Evolutionary conservation across 2,113 vertebrate species (phyloP), one percentile per base, ranked within the genome.

Genomic region (Daphoenositta chrysoptera): DNA sequence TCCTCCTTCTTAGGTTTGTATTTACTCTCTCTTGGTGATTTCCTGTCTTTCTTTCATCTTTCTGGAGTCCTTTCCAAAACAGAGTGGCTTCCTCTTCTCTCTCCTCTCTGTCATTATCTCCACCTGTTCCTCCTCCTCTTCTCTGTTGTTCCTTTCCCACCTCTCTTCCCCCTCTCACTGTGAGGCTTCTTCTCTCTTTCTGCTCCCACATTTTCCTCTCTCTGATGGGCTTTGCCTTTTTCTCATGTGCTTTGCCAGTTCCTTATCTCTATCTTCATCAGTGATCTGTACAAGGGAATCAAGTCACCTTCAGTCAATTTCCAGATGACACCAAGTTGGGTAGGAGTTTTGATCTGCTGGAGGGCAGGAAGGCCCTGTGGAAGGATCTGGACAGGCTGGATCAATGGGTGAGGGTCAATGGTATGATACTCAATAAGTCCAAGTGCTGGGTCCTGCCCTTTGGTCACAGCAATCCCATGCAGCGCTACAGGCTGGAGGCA

Each of bases 341-440:
- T 3, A 4, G 26, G 19, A n/a, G 4, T 37, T 22, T 56, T 51
- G 37, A 56, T 57, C 15, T 86, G 4, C 39, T 53, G 26, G 17
- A 61, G 12, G 13, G n/a, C 17, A n/a, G 47, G 13, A 58, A 44
- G 44, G 18, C 15, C 33, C 18, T 87, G 4, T 18, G 44, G 47
- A 57, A 47, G 18, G 21, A 39, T 68, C 31, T 51, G 17, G 21
- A 28, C 23, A 37, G 27, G 4, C n/a, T 82, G 58, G 53, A 82
- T 57, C 0, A 0, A 39, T 85, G n/a, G 48, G n/a, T 54, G 2
- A 1, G 42, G 31, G 35, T 7, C 4, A 35, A 0, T 5, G 23
- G 17, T 31, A 8, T 48, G 48, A 54, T 9, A 2, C 14, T 39
- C 40, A 44, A 2, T 16, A 60, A 40, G 13, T 33, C 7, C 4